Evolutionary conservation across 1,140 invertebrate species (phyloP), one percentile per base, ranked within the genome.

Genomic region (Drosophila kanapiae): DNA sequence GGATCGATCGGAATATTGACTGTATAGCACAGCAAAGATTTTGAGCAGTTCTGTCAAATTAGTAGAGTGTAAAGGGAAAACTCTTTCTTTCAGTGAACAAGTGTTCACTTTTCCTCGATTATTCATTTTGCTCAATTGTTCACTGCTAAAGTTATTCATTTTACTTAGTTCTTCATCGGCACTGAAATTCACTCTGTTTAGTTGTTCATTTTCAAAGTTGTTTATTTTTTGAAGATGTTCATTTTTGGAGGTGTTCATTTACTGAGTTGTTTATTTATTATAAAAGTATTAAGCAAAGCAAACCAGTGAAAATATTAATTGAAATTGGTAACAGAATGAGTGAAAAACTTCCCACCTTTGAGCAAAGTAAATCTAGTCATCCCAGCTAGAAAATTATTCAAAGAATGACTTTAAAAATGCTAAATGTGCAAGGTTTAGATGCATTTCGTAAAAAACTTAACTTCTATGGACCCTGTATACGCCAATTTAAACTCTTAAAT

Each of bases 1-100:
- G 23, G 40, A 27, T 67, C 29, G 23, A 63, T 51, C 29, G 75
- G 45, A 59, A 68, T 23, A 0, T 40, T 6, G 37, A 76, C 2
- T 43, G 18, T 5, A 61, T 62, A n/a, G 68, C 58, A n/a, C 58
- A 75, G 18, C 57, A 84, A 35, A 72, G 77, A 42, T 84, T 78
- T 48, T 84, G 49, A 82, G 8, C 4, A 43, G 10, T 4, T n/a
- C 23, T 6, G 5, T 9, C 3, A 14, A 54, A 33, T 9, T 8
- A 14, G 3, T 8, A 1, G 18, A 13, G 6, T 11, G 5, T 18
- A 10, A 18, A 33, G 10, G 6, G 13, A 5, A 10, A 5, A 3
- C 1, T 14, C 3, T 6, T 6, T 16, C 27, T 48, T 48, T 5
- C 2, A 9, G 6, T 23, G 43, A 47, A 23, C 43, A 11, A 7